These are phyloP conservation scores for Peromyscus leucopus DNA, from an alignment of 2,113 vertebrate species.

Conservation along the genomic window DNA sequence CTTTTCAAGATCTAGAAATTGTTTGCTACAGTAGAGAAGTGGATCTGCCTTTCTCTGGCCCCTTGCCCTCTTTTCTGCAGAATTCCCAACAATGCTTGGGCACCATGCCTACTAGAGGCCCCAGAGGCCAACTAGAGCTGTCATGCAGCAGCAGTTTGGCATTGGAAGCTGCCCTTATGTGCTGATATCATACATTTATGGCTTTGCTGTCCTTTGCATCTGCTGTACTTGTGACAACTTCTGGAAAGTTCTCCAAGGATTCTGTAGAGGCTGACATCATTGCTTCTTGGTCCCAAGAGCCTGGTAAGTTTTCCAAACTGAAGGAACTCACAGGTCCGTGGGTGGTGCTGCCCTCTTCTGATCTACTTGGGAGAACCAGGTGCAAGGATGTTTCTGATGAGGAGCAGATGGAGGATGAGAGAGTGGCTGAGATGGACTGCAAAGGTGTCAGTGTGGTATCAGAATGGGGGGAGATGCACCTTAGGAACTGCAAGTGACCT, in stretches of 20 bases:
- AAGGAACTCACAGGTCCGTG: constrained; percentile 87
- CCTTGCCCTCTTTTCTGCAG: constrained; percentile 4
- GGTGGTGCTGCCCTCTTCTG: constrained; percentile 87
- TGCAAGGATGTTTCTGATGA: constrained; percentile 89
- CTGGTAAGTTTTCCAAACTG: constrained; percentile 90
- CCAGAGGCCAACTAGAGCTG: constrained; percentile 80
- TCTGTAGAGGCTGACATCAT: constrained; percentile 72
- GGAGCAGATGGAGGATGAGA: constrained; percentile 88
- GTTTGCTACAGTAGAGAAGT: constrained; percentile 71
- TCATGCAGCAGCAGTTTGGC: constrained; percentile 77
- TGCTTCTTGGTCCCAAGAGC: constrained; percentile 87
- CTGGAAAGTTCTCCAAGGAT: constrained; percentile 84
- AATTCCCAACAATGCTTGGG: constrained; percentile 58
- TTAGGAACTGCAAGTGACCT: constrained; percentile 86
- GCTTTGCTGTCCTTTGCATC: constrained; percentile 87
- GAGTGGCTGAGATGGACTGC: constrained; percentile 90
- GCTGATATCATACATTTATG: constrained; percentile 85
- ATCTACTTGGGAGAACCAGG: constrained; percentile 88
- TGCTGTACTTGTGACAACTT: constrained; percentile 85
- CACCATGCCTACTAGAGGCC: constrained; percentile 43
- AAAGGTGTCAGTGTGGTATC: constrained; percentile 88
- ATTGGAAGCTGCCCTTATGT: constrained; percentile 66
- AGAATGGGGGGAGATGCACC: constrained; percentile 87
- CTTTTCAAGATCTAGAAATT: constrained; percentile 86
- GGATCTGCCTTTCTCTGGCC: constrained; percentile 56